Conservation (phyloP, 64 coral and sea anemone genomes). For the Stichodactyla mertensii region DNA sequence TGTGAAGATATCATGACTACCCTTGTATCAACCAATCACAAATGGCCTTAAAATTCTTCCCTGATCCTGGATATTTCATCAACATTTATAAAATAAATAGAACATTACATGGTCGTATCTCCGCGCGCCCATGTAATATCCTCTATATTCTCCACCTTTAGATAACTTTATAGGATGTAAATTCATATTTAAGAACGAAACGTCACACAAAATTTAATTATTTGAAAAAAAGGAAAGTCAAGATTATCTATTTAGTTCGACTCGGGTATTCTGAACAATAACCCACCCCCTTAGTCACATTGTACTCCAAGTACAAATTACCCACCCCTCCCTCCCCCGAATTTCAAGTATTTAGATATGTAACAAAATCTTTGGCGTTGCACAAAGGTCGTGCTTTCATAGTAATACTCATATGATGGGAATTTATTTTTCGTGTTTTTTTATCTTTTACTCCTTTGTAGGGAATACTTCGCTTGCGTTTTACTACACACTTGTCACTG, state of each 20-base stretch:
- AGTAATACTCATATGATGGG: neutral
- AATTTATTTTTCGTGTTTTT: neutral
- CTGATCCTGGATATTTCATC: too few relatives aligned
- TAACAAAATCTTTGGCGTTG: neutral
- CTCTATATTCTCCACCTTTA: neutral
- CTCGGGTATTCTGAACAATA: neutral
- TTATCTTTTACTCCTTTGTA: neutral
- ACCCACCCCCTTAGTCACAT: neutral
- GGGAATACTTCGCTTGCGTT: neutral
- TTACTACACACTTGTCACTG: too few relatives aligned
- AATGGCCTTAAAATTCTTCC: too few relatives aligned
- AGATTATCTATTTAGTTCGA: too few relatives aligned
- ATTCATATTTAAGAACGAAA: neutral
- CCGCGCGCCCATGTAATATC: too few relatives aligned
- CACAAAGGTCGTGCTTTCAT: neutral
- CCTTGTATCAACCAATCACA: too few relatives aligned
- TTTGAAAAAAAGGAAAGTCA: neutral
- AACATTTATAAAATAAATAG: too few relatives aligned
- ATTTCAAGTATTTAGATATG: neutral
- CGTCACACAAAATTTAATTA: neutral
- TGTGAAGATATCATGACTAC: too few relatives aligned
- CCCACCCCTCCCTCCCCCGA: neutral
- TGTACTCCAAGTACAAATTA: neutral
- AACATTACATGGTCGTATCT: too few relatives aligned
- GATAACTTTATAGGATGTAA: neutral